Evolutionary conservation across 2,113 vertebrate genomes (phyloP).

Genomic region (Nerophis ophidion): DNA sequence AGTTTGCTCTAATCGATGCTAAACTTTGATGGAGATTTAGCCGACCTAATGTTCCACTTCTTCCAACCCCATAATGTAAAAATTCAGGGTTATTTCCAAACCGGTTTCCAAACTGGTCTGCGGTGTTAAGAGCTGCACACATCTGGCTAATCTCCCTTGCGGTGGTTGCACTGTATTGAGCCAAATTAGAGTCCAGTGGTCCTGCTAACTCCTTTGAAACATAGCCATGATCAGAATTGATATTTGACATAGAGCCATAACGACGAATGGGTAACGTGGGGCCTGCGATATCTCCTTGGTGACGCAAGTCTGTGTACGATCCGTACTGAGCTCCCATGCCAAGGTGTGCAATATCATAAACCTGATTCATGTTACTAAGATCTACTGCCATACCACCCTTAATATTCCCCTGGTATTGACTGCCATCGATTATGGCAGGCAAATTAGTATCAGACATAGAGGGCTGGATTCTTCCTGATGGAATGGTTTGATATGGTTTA

Average conservation of each 20-base stretch:
- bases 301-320: constrained; percentile 91
- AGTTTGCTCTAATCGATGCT: constrained; percentile 75
- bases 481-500: constrained; percentile 69
- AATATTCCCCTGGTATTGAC: constrained; percentile 78
- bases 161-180: constrained; percentile 94
- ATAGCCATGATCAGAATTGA: constrained; percentile 85
- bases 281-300: constrained; percentile 78
- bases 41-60: constrained; percentile 67
- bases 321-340: constrained; percentile 90
- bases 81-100: constrained; percentile 79
- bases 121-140: constrained; percentile 95
- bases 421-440: constrained; percentile 71
- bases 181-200: constrained; percentile 88
- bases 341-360: constrained; percentile 82
- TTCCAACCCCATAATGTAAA: constrained; percentile 76
- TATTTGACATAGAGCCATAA: constrained; percentile 94
- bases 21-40: constrained; percentile 78
- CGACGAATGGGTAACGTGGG: constrained; percentile 85
- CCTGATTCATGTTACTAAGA: constrained; percentile 85
- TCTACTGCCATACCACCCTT: constrained; percentile 82
- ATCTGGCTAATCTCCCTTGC: constrained; percentile 95
- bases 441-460: constrained; percentile 96
- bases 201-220: constrained; percentile 75
- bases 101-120: constrained; percentile 86
- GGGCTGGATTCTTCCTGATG: constrained; percentile 81